Evolutionary conservation across 2,797 vertebrate species (phyloP).

Genomic region (Coccyzus lansbergi): DNA sequence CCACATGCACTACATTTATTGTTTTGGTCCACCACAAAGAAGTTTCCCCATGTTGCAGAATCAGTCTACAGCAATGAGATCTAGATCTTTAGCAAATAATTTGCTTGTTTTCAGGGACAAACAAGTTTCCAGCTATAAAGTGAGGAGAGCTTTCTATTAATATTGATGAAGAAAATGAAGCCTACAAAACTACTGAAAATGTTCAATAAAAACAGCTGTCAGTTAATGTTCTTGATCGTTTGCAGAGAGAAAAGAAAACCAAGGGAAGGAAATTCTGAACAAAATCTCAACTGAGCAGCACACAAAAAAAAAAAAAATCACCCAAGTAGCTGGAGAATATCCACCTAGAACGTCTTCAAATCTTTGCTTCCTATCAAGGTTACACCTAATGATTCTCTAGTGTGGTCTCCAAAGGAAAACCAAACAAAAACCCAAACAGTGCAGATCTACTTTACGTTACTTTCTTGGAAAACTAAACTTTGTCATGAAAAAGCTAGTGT

Average conservation of each 20-base stretch:
- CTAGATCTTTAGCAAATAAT: not conserved
- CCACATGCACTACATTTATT: not conserved
- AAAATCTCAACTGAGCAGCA: not conserved
- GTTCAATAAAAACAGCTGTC: not conserved
- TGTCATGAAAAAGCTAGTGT: not conserved
- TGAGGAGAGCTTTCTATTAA: not conserved
- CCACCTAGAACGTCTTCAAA: not conserved
- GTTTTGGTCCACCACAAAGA: not conserved
- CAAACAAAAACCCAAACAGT: not conserved
- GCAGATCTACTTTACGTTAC: not conserved
- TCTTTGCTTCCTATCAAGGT: not conserved
- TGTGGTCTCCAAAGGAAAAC: not conserved
- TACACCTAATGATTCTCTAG: not conserved
- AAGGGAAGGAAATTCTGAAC: not conserved
- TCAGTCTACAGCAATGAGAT: not conserved
- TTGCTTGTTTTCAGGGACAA: not conserved
- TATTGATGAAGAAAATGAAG: not conserved
- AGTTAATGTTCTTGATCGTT: not conserved
- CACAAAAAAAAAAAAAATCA: not conserved
- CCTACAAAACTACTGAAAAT: not conserved
- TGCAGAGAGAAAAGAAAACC: not conserved
- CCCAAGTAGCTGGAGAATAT: not conserved
- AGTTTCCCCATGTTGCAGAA: not conserved
- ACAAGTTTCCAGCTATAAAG: not conserved
- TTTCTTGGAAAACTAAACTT: not conserved